Base-by-base conservation (phyloP, 2,888 invertebrate genomes). In the Morpho achilles region DNA sequence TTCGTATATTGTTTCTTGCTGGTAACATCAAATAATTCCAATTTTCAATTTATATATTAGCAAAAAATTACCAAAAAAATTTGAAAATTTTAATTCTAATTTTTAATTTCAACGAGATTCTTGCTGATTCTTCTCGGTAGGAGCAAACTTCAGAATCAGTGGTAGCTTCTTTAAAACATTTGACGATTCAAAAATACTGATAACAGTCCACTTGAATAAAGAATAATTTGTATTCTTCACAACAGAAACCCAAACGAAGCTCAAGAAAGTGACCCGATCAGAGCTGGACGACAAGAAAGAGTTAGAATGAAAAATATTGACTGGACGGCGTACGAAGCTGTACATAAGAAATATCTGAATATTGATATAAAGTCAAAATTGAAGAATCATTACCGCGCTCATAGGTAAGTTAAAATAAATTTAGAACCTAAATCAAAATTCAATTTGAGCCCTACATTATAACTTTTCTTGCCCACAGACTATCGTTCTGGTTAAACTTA, bases 401-500 rank as follows among this genome's bases (percentile, higher is more conserved):
- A 98, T 77, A 92, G 95, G 91, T 91, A 44, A 8, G 52, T 32
- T 23, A 8, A 1, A n/a, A 23, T 54, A 53, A 8, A 52, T 49
- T 3, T 10, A 8, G n/a, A 40, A 3, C 7, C 8, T 42, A 51
- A 32, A 32, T 5, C 32, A 32, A 32, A 32, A 5, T 16, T 5
- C 32, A 32, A 32, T 32, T 32, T 47, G 7, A 44, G 51, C 10
- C 32, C 23, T 43, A 52, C 9, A 42, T 32, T 22, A 45, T 50
- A 4, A 44, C 44, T 32, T 43, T 56, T 42, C 22, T 75, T 76
- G 67, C 77, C 65, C 64, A 68, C 85, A 94, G 95, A 66, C 92
- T 98, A 56, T 98, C 98, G 1, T 97, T 98, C 82, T 99, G 99
- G 99, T 83, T 98, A 60, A 97, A 98, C 76, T 91, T 98, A 53